These are phyloP conservation scores for Poeciliopsis turrubarensis DNA, from an alignment of 2,113 vertebrate species.

Conservation along the genomic window DNA sequence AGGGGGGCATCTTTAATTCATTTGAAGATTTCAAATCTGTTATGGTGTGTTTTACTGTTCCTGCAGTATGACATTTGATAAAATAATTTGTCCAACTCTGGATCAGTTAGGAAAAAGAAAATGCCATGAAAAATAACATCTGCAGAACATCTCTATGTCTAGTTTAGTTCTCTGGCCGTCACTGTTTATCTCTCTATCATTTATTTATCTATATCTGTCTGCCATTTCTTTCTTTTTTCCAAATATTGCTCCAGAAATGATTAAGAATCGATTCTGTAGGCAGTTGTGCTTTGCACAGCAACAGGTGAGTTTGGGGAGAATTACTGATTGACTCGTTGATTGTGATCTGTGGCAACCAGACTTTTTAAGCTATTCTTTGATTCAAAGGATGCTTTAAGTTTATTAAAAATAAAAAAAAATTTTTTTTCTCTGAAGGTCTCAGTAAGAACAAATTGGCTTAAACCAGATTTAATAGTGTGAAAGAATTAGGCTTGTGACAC, in stretches of 20 bases:
- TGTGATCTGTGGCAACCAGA: background rate
- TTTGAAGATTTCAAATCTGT: no score
- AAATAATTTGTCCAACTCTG: no score
- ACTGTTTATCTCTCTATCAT: no score
- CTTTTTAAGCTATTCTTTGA: background rate
- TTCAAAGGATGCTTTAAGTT: no score
- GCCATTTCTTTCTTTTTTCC: background rate
- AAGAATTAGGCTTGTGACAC: background rate
- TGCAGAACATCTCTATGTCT: no score
- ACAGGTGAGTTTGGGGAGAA: background rate
- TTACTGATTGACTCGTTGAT: background rate
- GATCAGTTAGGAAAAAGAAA: no score
- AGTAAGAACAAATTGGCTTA: background rate
- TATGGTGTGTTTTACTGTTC: no score
- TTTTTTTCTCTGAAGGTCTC: background rate
- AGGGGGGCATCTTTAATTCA: no score
- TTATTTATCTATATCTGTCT: background rate
- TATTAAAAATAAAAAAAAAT: no score
- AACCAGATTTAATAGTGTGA: background rate
- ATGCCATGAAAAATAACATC: no score
- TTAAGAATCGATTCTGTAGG: background rate
- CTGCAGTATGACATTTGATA: no score
- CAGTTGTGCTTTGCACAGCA: background rate
- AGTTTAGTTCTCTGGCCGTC: no score
- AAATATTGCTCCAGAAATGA: background rate